Evolutionary conservation across 2,113 vertebrate species (phyloP), one percentile per base, ranked within the genome.

Genomic region (Tursiops truncatus): DNA sequence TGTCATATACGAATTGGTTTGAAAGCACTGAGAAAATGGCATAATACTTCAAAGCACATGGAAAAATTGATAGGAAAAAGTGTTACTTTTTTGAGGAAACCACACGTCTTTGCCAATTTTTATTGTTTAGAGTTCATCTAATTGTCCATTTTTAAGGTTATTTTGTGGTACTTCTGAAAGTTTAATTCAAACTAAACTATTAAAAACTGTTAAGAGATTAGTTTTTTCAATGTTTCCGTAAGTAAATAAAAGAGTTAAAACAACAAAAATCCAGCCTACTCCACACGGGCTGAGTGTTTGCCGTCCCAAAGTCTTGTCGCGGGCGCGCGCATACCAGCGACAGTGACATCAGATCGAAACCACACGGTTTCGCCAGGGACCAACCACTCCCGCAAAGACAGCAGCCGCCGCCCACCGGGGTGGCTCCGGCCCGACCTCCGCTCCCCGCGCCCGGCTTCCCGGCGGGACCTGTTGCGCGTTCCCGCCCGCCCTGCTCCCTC

Each of bases 281-380:
- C 15, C 76, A 33, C 79, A 20, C 38, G 3, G n/a, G 47, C 79
- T 13, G 84, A 65, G 90, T 9, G 91, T 58, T 60, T 44, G 82
- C 91, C 10, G 89, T 77, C 77, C 47, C 85, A 1, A 23, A 0
- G 77, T 44, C 95, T 97, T 94, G 97, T 97, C 95, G 89, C 90
- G 18, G 83, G 85, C 44, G 47, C 28, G 87, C 96, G 82, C 98
- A 97, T 97, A 89, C 98, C 97, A 76, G 70, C 23, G 14, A 31
- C 25, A 76, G 80, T 97, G 98, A 98, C 98, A 98, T 99, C 98
- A 98, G 98, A 98, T 96, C 98, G 99, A 99, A 99, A 99, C 99
- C 97, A 8, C 97, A 11, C 0, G 98, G 99, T 99, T 99, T 99
- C 99, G 90, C 97, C 91, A 5, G 73, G 38, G 62, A 97, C 96